Evolutionary conservation across 2,888 invertebrate species (phyloP).

Genomic region (Tanypteryx hageni): DNA sequence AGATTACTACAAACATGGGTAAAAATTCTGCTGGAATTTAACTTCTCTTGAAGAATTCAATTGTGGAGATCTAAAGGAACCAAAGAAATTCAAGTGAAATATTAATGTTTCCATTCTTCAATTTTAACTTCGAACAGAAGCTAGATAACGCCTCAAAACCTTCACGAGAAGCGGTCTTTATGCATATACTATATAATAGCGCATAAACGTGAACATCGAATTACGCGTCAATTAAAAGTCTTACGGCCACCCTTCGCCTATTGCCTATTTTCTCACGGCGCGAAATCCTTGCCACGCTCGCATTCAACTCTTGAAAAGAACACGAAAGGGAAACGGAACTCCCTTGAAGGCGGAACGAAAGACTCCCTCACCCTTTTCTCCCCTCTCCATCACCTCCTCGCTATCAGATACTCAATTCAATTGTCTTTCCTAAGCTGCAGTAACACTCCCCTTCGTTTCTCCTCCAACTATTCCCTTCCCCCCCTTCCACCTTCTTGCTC

Average conservation of each 20-base stretch:
- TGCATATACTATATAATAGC: too few relatives aligned
- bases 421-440: constrained; percentile 8
- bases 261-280: neutral
- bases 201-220: too few relatives aligned
- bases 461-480: neutral
- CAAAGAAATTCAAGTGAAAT: too few relatives aligned
- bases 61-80: too few relatives aligned
- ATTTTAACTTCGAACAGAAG: too few relatives aligned
- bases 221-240: neutral
- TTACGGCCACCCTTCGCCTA: neutral
- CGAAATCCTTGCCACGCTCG: neutral
- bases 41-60: too few relatives aligned
- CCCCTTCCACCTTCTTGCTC: neutral
- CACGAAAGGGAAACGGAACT: too few relatives aligned
- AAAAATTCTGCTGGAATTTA: too few relatives aligned
- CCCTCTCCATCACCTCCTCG: neutral
- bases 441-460: neutral
- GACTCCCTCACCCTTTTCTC: neutral
- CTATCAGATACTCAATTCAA: neutral
- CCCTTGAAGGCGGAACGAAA: neutral
- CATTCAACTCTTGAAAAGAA: neutral
- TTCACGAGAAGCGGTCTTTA: too few relatives aligned
- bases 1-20: too few relatives aligned
- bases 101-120: too few relatives aligned
- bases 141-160: too few relatives aligned